Evolutionary conservation across 2,888 invertebrate species (phyloP), one percentile per base, ranked within the genome.

Genomic region (Platypus cylindrus): DNA sequence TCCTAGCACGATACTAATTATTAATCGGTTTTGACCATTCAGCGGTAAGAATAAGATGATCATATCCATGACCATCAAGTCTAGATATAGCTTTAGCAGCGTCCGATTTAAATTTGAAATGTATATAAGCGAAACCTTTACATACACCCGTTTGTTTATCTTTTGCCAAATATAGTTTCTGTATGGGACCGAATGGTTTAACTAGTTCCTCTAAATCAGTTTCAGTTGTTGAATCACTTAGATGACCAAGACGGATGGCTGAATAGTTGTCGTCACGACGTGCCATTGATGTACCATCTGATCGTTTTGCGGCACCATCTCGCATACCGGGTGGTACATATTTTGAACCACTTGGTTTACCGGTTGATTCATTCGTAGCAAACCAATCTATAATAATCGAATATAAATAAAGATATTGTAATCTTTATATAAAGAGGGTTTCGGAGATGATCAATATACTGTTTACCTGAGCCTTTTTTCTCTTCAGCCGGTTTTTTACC

Each of bases 41-140:
- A n/a, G 95, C 98, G 62, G 78, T 90, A 34, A 98, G 70, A 61
- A 98, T 98, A 49, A 98, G 75, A 67, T 98, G 95, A 65, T 97
- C 95, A 59, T 94, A 97, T 43, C 95, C 94, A 58, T 87, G 84
- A 1, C 94, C 94, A 55, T 94, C 82, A 9, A 97, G 72, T 33
- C 73, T 73, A 40, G 75, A 70, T 54, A 98, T 94, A 37, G 98
- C 98, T 51, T 83, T 77, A 3, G 86, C 84, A 26, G 95, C 95
- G 64, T 93, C 90, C 51, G 81, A 79, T 50, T 83, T 73, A 50
- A 79, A 79, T 60, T 87, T 87, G 66, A 91, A 98, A 55, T 95
- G 97, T 40, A 98, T 90, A 60, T 97, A 98, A 9, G 97, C 97
- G 65, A 97, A 98, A 40, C 97, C 97, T 72, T 93, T 86, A 64